These are phyloP conservation scores for Telenomus remus DNA, from an alignment of 1,140 invertebrate species.

Conservation along the genomic window DNA sequence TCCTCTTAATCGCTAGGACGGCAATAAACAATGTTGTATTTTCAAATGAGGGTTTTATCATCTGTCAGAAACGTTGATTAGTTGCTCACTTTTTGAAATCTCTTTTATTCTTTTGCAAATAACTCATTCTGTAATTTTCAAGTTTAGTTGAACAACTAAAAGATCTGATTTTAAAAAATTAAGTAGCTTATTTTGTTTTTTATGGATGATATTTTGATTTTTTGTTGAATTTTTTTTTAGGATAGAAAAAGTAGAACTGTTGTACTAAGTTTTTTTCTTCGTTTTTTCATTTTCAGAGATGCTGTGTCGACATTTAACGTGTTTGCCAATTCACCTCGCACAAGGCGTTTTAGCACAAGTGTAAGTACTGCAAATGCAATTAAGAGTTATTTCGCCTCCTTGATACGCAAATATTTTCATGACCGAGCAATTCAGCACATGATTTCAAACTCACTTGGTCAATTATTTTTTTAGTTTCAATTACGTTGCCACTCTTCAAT, in stretches of 20 bases:
- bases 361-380: constrained; percentile 76
- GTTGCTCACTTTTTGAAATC: neutral
- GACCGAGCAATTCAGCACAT: constrained; percentile 14
- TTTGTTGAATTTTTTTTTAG: neutral
- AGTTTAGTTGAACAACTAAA: no score
- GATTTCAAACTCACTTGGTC: no score
- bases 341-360: constrained; percentile 88
- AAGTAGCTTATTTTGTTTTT: no score
- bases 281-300: constrained; percentile 69
- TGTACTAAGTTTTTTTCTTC: no score
- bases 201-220: no score
- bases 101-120: neutral
- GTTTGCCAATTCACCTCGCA: constrained; percentile 79
- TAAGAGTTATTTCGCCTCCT: constrained; percentile 37
- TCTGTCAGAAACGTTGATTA: neutral
- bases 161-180: no score
- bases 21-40: no score
- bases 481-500: neutral
- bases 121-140: neutral
- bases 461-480: no score
- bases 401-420: constrained; percentile 31
- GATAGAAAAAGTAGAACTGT: neutral
- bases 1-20: no score
- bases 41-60: no score
- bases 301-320: constrained; percentile 77